Percentiles rank a stretch among this genome's conserved stretches.
Conservation (phyloP, 2,888 invertebrate species). For the Neelides folsomi region DNA sequence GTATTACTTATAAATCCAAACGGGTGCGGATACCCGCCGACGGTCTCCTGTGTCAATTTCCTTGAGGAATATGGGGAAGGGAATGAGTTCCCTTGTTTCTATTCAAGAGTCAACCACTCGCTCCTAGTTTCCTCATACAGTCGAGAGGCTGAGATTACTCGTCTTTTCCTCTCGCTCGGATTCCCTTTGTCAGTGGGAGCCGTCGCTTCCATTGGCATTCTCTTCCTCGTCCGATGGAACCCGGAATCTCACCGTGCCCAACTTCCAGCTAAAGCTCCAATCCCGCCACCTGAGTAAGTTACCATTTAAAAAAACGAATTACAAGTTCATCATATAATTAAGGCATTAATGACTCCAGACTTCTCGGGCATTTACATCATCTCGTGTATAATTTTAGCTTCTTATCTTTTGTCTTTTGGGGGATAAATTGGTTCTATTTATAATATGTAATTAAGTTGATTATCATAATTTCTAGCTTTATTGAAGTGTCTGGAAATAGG, state of each 20-base stretch:
- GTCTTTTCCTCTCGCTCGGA: slow-evolving; percentile 15
- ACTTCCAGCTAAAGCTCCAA: no score
- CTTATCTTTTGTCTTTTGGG: no score
- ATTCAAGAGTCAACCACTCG: slow-evolving; percentile 58
- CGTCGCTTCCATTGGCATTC: slow-evolving; percentile 14
- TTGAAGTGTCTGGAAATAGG: no score
- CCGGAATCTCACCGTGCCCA: neutral
- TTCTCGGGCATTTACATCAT: no score
- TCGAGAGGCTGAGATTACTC: slow-evolving; percentile 46
- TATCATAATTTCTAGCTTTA: no score
- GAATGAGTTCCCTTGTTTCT: slow-evolving; percentile 50
- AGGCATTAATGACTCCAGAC: no score
- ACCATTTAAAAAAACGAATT: no score
- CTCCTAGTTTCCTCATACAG: slow-evolving; percentile 74
- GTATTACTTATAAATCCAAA: slow-evolving; percentile 64
- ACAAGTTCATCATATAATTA: no score
- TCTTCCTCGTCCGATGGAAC: slow-evolving; percentile 18
- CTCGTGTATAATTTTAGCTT: no score
- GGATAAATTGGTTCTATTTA: no score
- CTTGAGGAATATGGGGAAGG: slow-evolving; percentile 56
- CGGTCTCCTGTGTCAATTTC: slow-evolving; percentile 61
- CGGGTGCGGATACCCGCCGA: slow-evolving; percentile 69
- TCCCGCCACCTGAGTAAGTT: no score
- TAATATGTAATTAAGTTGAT: no score
- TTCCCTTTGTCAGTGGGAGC: slow-evolving; percentile 16